Evolutionary conservation across 2,113 vertebrate species (phyloP), one percentile per base, ranked within the genome.

Genomic region (Lutjanus erythropterus): DNA sequence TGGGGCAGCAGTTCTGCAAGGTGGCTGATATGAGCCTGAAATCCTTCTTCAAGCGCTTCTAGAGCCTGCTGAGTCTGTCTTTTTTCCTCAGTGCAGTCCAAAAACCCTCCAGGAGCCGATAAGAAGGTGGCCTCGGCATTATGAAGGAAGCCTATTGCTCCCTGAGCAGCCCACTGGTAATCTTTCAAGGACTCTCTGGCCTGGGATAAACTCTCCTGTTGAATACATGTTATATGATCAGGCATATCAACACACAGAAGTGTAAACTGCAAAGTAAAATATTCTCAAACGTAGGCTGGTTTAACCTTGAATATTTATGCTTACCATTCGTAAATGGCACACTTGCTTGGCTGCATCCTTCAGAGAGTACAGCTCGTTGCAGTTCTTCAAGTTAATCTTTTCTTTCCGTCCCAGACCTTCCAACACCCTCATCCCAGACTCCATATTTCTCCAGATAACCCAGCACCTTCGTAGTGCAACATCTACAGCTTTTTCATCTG

Each of bases 301-400:
- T 42, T n/a, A 10, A 29, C 31, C 1, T 2, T 3, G 5, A 56
- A 42, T 19, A 16, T 56, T 25, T 9, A 58, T 83, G 86, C 96
- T 95, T 94, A 99, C 98, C 91, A 89, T 94, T 42, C 67, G 94
- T 6, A 81, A 76, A 82, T 91, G 83, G 75, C 96, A 92, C 62
- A 93, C 92, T 37, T 87, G 59, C 55, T 93, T 91, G 70, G 94
- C 79, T 16, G 92, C 91, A 53, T 70, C 84, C 55, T 92, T 91
- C 18, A 93, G 89, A 37, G 85, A 81, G 83, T 89, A 75, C 23
- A 96, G 52, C 16, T 93, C 84, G n/a, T 49, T 55, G 31, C 93
- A 49, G 56, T 55, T 69, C 86, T 68, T 81, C 81, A 85, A 46
- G 9, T 89, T 86, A 23, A 77, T 78, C 3, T 61, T 85, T 49